Percentiles rank a stretch among this genome's conserved stretches.
phyloP scores from a whole-genome alignment of 2,797 vertebrate genomes.

The Rhabdomys pumilio region DNA sequence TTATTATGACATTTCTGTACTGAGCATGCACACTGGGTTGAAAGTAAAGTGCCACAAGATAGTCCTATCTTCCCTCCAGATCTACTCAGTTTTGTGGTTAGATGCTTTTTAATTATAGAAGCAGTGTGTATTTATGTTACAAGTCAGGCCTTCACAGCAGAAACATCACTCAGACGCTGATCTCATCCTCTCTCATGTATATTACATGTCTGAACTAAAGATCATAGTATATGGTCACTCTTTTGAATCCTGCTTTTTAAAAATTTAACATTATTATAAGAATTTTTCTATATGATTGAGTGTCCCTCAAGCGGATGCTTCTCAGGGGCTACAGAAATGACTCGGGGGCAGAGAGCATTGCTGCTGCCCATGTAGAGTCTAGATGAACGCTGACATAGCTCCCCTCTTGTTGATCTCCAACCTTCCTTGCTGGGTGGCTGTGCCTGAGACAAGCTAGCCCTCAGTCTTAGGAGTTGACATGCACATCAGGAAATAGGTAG shows the following conservation, averaged over 20 bases:
- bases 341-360: not conserved
- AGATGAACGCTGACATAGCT: not conserved
- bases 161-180: conserved; percentile 2
- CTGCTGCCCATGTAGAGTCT: not conserved
- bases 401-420: not conserved
- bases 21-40: not conserved
- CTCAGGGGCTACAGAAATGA: not conserved
- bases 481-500: not conserved
- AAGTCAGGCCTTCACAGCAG: not conserved
- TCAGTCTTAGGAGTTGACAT: not conserved
- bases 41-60: conserved; percentile 3
- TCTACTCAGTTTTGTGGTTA: conserved; percentile 14
- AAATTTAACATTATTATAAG: not conserved
- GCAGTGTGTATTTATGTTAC: not conserved
- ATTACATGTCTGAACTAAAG: not conserved
- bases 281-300: conserved; percentile 21
- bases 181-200: not conserved
- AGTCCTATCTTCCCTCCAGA: conserved; percentile 13
- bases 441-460: not conserved
- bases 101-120: conserved; percentile 53
- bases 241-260: not conserved
- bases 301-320: not conserved
- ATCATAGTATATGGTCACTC: not conserved
- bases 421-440: not conserved
- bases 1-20: not conserved